Base-by-base conservation (phyloP, 1,140 invertebrate genomes). In the Frieseomelitta varia region DNA sequence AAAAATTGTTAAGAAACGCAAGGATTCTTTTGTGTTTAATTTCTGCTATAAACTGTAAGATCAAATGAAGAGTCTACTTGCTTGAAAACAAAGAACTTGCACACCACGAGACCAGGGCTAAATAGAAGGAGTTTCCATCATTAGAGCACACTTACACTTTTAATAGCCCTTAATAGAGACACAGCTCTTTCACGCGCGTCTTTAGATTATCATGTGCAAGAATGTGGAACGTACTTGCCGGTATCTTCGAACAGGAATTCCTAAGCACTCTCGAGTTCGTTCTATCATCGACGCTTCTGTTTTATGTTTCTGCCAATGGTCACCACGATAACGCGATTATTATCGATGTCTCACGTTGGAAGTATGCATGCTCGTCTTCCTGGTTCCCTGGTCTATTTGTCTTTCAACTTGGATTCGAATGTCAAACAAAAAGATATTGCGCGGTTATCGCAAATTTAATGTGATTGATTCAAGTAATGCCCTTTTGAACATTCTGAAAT, bases 261-360 rank as follows among this genome's bases (percentile, higher is more conserved):
- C 53, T 27, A 39, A 4, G 30, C 53, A 76, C 47, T 65, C 11
- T 79, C 76, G 14, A 30, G 71, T 74, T 76, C 81, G 74, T 77
- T 63, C 55, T 27, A 74, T 73, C 21, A 53, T 71, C 55, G 21
- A 53, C 30, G 21, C 69, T 80, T 55, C 67, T 58, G 47, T 84
- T 84, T 61, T 51, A 39, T 56, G n/a, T 4, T 27, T 1, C 24
- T 27, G 34, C 10, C 27, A 27, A 24, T 58, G n/a, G n/a, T 19
- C 27, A 53, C 14, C 8, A 34, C 53, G 82, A 90, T 86, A 91
- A 89, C 47, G 34, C 47, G 55, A 87, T 86, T 87, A 87, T 88
- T 83, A 87, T 87, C 80, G 85, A 71, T 87, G 79, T 65, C 78
- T 87, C 87, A 87, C 55, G 72, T 89, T 84, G 1, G 12, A 88